phyloP scores from a whole-genome alignment of 2,113 vertebrate species.

The Rhea pennata region DNA sequence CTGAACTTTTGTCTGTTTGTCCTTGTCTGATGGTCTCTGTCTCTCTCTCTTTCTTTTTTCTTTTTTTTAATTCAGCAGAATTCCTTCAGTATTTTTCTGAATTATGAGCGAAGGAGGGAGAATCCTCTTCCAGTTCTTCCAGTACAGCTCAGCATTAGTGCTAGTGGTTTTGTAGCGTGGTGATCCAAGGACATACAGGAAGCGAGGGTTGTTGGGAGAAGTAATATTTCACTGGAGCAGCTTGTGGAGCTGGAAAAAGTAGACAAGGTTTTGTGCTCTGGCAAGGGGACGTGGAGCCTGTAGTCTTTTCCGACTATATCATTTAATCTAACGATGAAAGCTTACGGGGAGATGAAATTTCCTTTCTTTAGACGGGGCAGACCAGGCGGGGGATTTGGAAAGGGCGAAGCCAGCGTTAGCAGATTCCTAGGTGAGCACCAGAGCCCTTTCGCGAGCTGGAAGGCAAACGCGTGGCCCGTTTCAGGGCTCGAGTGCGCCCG shows the following conservation, averaged over 20 bases:
- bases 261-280: conserved; percentile 4
- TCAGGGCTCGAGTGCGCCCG: conserved; percentile 9
- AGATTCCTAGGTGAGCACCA: background rate
- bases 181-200: background rate
- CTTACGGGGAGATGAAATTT: background rate
- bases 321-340: conserved; percentile 55
- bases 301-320: conserved; percentile 51
- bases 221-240: conserved; percentile 2
- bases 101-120: background rate
- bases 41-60: background rate
- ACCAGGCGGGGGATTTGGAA: conserved; percentile 46
- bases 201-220: background rate
- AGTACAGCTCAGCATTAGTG: background rate
- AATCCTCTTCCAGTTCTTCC: background rate
- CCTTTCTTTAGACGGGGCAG: conserved; percentile 56
- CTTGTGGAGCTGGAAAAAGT: conserved; percentile 40
- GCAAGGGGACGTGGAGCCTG: conserved; percentile 14
- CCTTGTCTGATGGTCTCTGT: background rate
- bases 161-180: background rate
- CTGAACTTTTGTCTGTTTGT: background rate
- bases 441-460: conserved; percentile 17
- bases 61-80: background rate
- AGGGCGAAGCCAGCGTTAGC: conserved; percentile 36
- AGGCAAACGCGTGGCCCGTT: background rate
- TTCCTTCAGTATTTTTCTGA: background rate